These are phyloP conservation scores for Nudaria mundana DNA, from an alignment of 2,888 invertebrate species.

Conservation along the genomic window DNA sequence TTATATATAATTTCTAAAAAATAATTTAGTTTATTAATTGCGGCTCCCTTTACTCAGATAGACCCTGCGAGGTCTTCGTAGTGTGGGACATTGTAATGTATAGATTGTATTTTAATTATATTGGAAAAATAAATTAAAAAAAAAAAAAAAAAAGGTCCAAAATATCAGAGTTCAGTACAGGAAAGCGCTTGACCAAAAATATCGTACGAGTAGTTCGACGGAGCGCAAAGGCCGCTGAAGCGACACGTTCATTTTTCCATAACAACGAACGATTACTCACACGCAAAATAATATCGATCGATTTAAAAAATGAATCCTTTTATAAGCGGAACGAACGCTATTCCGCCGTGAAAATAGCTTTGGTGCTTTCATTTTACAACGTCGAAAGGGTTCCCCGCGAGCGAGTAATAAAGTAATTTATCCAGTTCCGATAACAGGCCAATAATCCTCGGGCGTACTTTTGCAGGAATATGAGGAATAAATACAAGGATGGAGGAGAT, in stretches of 20 bases:
- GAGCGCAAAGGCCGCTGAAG: slow-evolving; percentile 23
- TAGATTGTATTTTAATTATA: too few species aligned
- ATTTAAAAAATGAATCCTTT: slow-evolving; percentile 58
- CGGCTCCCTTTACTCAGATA: too few species aligned
- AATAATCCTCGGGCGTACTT: slow-evolving; percentile 60
- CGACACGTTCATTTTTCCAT: slow-evolving; percentile 40
- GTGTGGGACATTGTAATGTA: too few species aligned
- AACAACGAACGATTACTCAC: slow-evolving; percentile 40
- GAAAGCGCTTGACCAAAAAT: slow-evolving; percentile 33
- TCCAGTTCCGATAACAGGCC: slow-evolving; percentile 72
- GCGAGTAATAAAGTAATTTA: slow-evolving; percentile 76
- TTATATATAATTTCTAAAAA: too few species aligned
- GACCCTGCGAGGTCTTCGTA: too few species aligned
- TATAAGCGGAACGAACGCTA: slow-evolving; percentile 58
- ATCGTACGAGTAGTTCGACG: slow-evolving; percentile 16
- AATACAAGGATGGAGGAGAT: slow-evolving; percentile 39
- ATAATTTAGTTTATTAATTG: too few species aligned
- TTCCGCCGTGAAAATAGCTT: slow-evolving; percentile 59
- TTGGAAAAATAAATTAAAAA: too few species aligned
- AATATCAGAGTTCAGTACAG: slow-evolving; percentile 11
- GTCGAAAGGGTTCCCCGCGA: slow-evolving; percentile 54
- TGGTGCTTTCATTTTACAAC: slow-evolving; percentile 49
- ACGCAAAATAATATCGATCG: slow-evolving; percentile 51
- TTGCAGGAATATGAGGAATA: slow-evolving; percentile 48
- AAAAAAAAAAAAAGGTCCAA: too few species aligned